These are phyloP conservation scores for Hippocampus mohnikei DNA, from an alignment of 2,113 vertebrate genomes.

Conservation along the genomic window DNA sequence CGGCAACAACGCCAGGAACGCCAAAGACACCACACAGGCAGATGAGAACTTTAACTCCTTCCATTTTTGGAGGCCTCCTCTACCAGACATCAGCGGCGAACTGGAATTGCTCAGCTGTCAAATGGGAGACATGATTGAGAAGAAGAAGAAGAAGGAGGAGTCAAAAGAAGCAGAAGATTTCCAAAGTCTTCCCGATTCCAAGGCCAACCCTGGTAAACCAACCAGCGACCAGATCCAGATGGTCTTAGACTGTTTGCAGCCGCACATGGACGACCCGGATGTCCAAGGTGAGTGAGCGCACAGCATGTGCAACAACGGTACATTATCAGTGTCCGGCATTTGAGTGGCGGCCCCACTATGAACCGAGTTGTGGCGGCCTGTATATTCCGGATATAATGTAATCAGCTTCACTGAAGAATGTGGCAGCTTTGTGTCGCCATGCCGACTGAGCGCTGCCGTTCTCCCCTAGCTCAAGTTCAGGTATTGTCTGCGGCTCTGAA, in stretches of 20 bases:
- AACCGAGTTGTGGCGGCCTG: no score
- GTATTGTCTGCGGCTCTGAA: slow-evolving; percentile 82
- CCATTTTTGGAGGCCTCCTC: slow-evolving; percentile 81
- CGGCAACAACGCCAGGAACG: slow-evolving; percentile 46
- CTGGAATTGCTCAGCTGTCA: slow-evolving; percentile 75
- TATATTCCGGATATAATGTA: no score
- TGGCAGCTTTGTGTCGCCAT: no score
- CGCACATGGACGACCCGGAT: slow-evolving; percentile 81
- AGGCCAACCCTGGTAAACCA: slow-evolving; percentile 54
- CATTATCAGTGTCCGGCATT: no score
- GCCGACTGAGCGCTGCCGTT: not conserved
- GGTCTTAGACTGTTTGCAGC: slow-evolving; percentile 82
- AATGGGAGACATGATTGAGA: slow-evolving; percentile 24
- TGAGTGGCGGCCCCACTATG: no score
- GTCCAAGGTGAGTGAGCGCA: slow-evolving; percentile 78
- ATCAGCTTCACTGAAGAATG: no score
- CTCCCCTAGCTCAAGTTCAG: slow-evolving; percentile 78
- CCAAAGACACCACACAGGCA: slow-evolving; percentile 48
- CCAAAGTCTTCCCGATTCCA: slow-evolving; percentile 32
- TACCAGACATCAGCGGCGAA: slow-evolving; percentile 85
- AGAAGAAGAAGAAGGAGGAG: slow-evolving; percentile 23
- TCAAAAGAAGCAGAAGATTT: slow-evolving; percentile 28
- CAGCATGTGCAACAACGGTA: no score
- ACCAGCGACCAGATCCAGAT: slow-evolving; percentile 83
- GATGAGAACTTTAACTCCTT: slow-evolving; percentile 79